Evolutionary conservation across 2,113 vertebrate species (phyloP).

Genomic region (Entelurus aequoreus): DNA sequence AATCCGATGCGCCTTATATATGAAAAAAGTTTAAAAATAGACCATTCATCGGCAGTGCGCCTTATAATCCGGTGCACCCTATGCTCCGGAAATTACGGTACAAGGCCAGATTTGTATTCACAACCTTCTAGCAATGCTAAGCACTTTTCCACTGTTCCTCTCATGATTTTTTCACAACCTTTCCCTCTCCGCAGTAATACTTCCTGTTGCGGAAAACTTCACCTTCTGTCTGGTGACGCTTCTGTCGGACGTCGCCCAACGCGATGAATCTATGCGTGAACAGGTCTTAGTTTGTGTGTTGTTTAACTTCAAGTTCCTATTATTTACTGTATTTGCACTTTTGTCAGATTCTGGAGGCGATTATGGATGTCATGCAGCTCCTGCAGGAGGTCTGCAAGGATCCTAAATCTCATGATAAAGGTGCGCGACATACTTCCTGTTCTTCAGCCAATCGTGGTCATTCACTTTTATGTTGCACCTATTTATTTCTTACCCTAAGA

Average conservation of each 20-base stretch:
- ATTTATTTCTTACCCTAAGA: conserved; percentile 57
- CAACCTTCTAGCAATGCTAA: too few relatives aligned
- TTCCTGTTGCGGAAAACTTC: conserved; percentile 93
- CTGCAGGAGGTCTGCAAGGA: conserved; percentile 87
- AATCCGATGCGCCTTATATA: too few relatives aligned
- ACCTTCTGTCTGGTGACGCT: conserved; percentile 89
- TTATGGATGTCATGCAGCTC: conserved; percentile 87
- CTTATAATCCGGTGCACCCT: too few relatives aligned
- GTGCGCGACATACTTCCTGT: conserved; percentile 51
- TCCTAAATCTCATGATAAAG: conserved; percentile 87
- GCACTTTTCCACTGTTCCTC: neutral
- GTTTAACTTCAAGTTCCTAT: neutral
- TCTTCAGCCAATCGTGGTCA: neutral
- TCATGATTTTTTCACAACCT: too few relatives aligned
- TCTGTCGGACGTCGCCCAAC: conserved; percentile 87
- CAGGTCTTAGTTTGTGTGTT: conserved; percentile 64
- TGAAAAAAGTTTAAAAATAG: too few relatives aligned
- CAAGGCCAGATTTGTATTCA: too few relatives aligned
- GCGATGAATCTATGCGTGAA: conserved; percentile 77
- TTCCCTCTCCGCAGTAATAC: conserved; percentile 70
- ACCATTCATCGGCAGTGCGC: too few relatives aligned
- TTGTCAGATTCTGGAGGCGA: conserved; percentile 81
- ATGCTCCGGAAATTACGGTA: neutral
- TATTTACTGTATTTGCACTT: neutral
- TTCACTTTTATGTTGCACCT: neutral